Evolutionary conservation across 2,797 vertebrate genomes (phyloP), one percentile per base, ranked within the genome.

Genomic region (Sciaenops ocellatus): DNA sequence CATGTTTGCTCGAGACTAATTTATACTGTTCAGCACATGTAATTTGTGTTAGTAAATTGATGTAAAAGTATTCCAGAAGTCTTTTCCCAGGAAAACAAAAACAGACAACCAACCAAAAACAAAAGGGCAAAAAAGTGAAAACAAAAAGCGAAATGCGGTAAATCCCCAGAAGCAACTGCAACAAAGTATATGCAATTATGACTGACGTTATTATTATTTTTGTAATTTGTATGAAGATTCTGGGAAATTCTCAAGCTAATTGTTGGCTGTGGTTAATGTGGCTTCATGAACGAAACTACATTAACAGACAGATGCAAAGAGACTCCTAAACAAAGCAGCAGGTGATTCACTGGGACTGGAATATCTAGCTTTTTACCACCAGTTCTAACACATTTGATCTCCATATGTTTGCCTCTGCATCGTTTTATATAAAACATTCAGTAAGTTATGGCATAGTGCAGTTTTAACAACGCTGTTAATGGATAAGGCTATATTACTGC

Each of bases 41-140:
- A 50, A 72, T 46, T 59, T 10, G 51, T 65, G 10, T 77, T n/a
- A 55, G n/a, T 7, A 17, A 70, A 62, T 18, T 74, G 26, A 73
- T 70, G 60, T 52, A 7, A 50, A 1, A 1, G 50, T 1, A 18
- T 17, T 42, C 22, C 10, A 30, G 30, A 59, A 28, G 22, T 11
- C 3, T 52, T 67, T 75, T 79, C 76, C 68, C 61, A 60, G 12
- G 26, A 47, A 1, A 2, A 44, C 38, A 48, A 65, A 52, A 61
- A 55, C 17, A 26, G 28, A 22, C 46, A 18, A 34, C n/a, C 12
- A 46, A 62, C 6, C 20, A 18, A 13, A 20, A 22, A 50, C 42
- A 20, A 65, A 46, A 1, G 16, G 26, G 18, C 30, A 6, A 34
- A 44, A 24, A 47, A 22, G 13, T 17, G 17, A 42, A 50, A 50